Evolutionary conservation across 2,888 invertebrate genomes (phyloP).

Genomic region (Chydorus sphaericus): DNA sequence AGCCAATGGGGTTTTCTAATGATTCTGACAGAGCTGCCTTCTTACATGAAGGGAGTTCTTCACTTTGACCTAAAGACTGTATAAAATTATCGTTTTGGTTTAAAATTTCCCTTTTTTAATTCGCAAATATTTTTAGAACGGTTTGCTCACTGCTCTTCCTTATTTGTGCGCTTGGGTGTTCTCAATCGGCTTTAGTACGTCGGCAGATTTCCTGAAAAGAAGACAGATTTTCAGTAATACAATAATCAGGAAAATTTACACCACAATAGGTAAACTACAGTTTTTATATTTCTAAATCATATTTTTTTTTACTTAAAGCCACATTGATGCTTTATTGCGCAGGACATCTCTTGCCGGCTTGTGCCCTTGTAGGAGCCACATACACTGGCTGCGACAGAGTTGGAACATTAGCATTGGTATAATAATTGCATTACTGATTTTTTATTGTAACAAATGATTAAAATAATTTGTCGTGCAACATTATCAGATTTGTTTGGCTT

Average conservation of each 20-base stretch:
- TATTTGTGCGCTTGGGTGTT: slow-evolving; percentile 56
- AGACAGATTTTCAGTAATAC: too few relatives aligned
- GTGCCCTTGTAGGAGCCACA: slow-evolving; percentile 46
- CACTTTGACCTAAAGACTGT: slow-evolving; percentile 54
- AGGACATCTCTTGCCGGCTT: slow-evolving; percentile 36
- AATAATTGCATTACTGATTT: too few relatives aligned
- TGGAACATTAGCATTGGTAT: slow-evolving; percentile 25
- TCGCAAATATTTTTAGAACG: slow-evolving; percentile 37
- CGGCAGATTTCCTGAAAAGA: slow-evolving; percentile 54
- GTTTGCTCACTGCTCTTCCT: slow-evolving; percentile 45
- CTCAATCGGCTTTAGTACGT: slow-evolving; percentile 50
- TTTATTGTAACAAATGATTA: too few relatives aligned
- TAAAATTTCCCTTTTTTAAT: too few relatives aligned
- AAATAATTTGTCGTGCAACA: slow-evolving; percentile 56
- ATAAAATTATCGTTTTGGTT: too few relatives aligned
- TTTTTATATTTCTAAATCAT: too few relatives aligned
- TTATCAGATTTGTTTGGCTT: neutral
- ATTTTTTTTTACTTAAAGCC: too few relatives aligned
- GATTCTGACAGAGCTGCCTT: slow-evolving; percentile 62
- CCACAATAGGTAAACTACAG: neutral
- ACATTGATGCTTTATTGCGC: too few relatives aligned
- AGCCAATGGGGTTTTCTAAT: slow-evolving; percentile 76
- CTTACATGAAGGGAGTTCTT: slow-evolving; percentile 58
- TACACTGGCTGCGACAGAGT: slow-evolving; percentile 30
- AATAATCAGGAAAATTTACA: neutral